Evolutionary conservation across 2,113 vertebrate genomes (phyloP).

Genomic region (Otus sunia): DNA sequence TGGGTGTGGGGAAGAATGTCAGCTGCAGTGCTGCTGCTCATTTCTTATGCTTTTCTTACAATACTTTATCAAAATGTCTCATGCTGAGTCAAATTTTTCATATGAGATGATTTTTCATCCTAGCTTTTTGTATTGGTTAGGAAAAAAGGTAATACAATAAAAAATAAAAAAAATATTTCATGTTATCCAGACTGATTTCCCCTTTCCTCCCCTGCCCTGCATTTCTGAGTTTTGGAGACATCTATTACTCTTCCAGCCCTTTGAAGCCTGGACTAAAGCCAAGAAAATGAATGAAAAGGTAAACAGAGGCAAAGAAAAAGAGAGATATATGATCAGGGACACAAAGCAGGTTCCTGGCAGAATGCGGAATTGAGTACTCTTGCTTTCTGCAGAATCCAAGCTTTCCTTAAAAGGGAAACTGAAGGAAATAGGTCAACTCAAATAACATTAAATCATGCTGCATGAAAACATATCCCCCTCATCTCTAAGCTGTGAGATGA

Average conservation of each 20-base stretch:
- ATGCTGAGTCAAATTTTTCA: neutral
- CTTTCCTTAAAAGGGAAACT: conserved; percentile 47
- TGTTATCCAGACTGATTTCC: neutral
- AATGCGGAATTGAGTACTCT: neutral
- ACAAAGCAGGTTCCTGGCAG: conserved; percentile 16
- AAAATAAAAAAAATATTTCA: neutral
- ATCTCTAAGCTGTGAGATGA: neutral
- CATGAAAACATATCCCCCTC: neutral
- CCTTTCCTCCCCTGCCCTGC: neutral
- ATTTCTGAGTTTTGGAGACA: neutral
- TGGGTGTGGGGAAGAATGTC: neutral
- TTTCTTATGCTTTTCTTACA: neutral
- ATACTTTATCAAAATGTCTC: neutral
- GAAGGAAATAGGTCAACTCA: conserved; percentile 41
- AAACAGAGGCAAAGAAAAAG: conserved; percentile 32
- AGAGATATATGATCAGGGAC: neutral
- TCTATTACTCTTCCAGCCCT: neutral
- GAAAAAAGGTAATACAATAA: neutral
- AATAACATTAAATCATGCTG: conserved; percentile 26
- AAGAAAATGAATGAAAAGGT: conserved; percentile 16
- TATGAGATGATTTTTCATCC: neutral
- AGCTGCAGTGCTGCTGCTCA: neutral
- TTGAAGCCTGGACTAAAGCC: neutral
- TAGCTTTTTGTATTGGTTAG: neutral
- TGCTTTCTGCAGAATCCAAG: neutral